A percentile compares a stretch with the other conserved stretches of the same genome.
phyloP scores from a whole-genome alignment of 2,113 vertebrate species.

The Crotalus horridus region DNA sequence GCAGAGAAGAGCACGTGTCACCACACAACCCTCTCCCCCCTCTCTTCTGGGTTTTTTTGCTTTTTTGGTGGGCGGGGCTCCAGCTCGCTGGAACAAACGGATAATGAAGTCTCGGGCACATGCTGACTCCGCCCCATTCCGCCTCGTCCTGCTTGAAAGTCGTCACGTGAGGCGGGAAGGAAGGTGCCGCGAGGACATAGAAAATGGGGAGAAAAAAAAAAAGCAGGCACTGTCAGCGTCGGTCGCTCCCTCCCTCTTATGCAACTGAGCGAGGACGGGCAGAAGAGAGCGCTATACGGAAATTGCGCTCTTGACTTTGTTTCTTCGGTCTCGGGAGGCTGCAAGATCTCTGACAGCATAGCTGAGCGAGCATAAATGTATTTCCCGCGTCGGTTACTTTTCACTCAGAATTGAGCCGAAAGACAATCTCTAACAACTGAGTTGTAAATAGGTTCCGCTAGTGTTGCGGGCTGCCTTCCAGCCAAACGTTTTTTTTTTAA shows the following conservation, averaged over 20 bases:
- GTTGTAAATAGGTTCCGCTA: background rate
- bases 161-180: background rate
- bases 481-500: background rate
- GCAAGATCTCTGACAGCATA: background rate
- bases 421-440: background rate
- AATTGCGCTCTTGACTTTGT: background rate
- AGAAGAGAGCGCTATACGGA: background rate
- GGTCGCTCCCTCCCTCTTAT: slow-evolving; percentile 23
- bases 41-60: too few relatives aligned
- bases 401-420: background rate
- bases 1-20: slow-evolving; percentile 29
- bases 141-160: background rate
- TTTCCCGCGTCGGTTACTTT: background rate
- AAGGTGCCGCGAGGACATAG: slow-evolving; percentile 54
- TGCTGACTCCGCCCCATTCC: slow-evolving; percentile 14
- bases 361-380: background rate
- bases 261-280: slow-evolving; percentile 23
- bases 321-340: background rate
- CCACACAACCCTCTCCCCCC: background rate
- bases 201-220: background rate
- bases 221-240: background rate
- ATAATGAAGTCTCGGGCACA: slow-evolving; percentile 32
- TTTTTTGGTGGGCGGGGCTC: background rate
- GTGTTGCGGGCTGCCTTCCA: background rate
- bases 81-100: background rate